Conservation (phyloP, 2,888 invertebrate genomes). For the Aricia artaxerxes region DNA sequence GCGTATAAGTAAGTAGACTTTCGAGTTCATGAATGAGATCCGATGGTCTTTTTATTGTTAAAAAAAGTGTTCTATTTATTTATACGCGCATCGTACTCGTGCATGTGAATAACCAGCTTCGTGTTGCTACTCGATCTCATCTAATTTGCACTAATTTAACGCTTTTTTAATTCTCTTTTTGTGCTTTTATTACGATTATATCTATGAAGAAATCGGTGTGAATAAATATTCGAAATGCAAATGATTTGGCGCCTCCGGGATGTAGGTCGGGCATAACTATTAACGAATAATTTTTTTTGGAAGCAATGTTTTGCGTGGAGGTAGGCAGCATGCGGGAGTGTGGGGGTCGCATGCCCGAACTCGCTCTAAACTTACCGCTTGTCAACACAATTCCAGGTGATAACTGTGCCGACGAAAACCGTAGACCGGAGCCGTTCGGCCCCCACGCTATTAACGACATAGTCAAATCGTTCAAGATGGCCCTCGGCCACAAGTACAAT, state of each 20-base stretch:
- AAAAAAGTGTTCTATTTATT: constrained; percentile 37
- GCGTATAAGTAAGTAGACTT: constrained; percentile 38
- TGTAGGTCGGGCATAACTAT: constrained; percentile 58
- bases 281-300: constrained; percentile 30
- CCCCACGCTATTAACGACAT: constrained; percentile 65
- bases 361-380: constrained; percentile 12
- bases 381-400: constrained; percentile 68
- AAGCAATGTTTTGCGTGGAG: constrained; percentile 31
- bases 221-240: constrained; percentile 51
- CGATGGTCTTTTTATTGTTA: neutral
- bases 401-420: constrained; percentile 72
- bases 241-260: constrained; percentile 78
- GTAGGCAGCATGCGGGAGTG: constrained; percentile 51
- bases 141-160: constrained; percentile 58
- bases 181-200: constrained; percentile 52
- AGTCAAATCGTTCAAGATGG: constrained; percentile 64
- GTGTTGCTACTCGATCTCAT: constrained; percentile 57
- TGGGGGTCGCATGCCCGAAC: constrained; percentile 36
- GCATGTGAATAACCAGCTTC: constrained; percentile 45
- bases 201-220: constrained; percentile 76
- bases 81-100: constrained; percentile 51
- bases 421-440: constrained; percentile 64
- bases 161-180: constrained; percentile 58
- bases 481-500: constrained; percentile 55
- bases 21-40: neutral